These are phyloP conservation scores for Coregonus ussuriensis DNA, from an alignment of 2,797 vertebrate genomes.

Conservation along the genomic window DNA sequence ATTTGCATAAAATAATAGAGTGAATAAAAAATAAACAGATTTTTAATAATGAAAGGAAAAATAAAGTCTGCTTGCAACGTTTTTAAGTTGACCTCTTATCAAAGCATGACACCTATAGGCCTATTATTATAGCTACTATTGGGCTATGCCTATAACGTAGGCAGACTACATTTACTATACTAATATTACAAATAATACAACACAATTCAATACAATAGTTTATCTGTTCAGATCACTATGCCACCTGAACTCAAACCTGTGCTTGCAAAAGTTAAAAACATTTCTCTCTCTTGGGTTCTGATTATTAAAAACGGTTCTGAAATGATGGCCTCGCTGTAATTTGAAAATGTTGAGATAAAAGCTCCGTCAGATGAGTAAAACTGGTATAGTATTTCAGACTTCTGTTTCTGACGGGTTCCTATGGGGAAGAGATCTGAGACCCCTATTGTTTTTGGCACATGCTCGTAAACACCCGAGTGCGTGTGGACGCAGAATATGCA, in stretches of 20 bases:
- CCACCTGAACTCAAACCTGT: not conserved
- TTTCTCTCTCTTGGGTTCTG: not conserved
- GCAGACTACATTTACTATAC: not conserved
- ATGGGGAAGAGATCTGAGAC: constrained; percentile 34
- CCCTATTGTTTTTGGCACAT: constrained; percentile 15
- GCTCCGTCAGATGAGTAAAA: constrained; percentile 19
- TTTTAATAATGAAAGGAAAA: not conserved
- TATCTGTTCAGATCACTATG: not conserved
- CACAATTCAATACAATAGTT: not conserved
- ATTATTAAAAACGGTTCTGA: not conserved
- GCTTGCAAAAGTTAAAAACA: not conserved
- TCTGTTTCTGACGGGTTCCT: constrained; percentile 29
- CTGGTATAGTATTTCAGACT: constrained; percentile 14
- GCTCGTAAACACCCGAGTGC: constrained; percentile 18
- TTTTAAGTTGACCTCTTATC: not conserved
- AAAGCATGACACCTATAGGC: not conserved
- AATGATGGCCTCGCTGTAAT: not conserved
- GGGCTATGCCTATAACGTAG: not conserved
- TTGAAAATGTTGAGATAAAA: constrained; percentile 17
- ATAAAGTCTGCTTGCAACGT: not conserved
- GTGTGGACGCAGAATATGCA: constrained; percentile 22
- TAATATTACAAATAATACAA: not conserved
- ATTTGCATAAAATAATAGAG: not conserved
- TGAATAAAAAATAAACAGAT: not conserved
- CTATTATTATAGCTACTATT: not conserved